Evolutionary conservation across 2,888 invertebrate genomes (phyloP).

Genomic region (Rapana venosa): DNA sequence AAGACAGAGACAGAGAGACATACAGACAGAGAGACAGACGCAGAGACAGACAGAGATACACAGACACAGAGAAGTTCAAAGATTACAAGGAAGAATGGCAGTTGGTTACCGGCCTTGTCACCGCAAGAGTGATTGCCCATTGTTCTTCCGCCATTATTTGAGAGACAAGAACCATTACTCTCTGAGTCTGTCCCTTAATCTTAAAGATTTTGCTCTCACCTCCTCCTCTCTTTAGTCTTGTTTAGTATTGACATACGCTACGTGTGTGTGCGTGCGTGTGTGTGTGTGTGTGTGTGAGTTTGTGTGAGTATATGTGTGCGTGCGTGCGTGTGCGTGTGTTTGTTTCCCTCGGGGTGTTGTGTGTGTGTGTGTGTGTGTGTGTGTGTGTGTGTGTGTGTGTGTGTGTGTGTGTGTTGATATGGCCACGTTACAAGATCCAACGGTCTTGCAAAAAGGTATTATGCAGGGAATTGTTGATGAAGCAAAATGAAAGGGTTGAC

Average conservation of each 20-base stretch:
- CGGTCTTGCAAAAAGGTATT: too few relatives aligned
- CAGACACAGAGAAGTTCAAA: background rate
- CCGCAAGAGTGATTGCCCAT: slow-evolving; percentile 21
- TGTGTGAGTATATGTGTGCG: too few relatives aligned
- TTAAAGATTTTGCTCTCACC: background rate
- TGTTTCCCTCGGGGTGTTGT: too few relatives aligned
- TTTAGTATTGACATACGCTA: too few relatives aligned
- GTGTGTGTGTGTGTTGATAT: too few relatives aligned
- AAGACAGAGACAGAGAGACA: background rate
- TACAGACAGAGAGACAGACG: background rate
- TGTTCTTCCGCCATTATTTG: background rate
- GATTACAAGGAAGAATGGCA: background rate
- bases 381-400: too few relatives aligned
- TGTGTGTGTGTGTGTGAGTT: background rate
- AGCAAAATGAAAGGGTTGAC: too few relatives aligned
- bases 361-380: background rate
- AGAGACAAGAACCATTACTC: too few relatives aligned
- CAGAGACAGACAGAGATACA: background rate
- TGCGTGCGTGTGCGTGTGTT: too few relatives aligned
- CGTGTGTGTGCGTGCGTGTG: background rate
- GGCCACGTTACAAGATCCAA: too few relatives aligned
- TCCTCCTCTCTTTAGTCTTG: background rate
- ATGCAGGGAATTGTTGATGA: too few relatives aligned
- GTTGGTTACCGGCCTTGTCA: background rate
- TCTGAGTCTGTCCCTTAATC: too few relatives aligned